phyloP scores from a whole-genome alignment of 2,113 vertebrate genomes.

The Eurystomus gularis region DNA sequence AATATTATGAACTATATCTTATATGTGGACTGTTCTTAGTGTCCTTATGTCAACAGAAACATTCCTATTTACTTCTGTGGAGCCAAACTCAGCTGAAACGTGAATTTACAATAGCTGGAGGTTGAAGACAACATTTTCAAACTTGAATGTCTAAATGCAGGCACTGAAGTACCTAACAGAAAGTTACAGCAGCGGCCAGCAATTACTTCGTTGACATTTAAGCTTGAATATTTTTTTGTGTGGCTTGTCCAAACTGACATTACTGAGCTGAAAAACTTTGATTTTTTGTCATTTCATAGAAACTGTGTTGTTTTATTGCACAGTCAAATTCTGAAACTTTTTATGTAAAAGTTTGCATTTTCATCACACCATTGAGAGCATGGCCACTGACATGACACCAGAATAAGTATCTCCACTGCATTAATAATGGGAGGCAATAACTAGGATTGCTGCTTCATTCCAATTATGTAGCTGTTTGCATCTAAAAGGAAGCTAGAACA shows the following conservation, averaged over 20 bases:
- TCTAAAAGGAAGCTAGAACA: background rate
- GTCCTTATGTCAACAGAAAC: background rate
- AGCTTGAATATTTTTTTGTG: background rate
- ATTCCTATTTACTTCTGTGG: background rate
- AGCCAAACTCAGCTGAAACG: background rate
- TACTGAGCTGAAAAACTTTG: background rate
- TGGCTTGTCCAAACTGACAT: background rate
- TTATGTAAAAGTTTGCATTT: background rate
- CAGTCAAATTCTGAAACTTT: background rate
- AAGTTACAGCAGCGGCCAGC: background rate
- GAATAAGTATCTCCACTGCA: background rate
- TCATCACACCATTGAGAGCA: background rate
- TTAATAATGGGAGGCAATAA: background rate
- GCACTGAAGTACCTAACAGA: background rate
- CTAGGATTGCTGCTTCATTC: background rate
- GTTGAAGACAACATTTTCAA: conserved; percentile 55
- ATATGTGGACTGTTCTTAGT: background rate
- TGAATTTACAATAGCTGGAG: conserved; percentile 18
- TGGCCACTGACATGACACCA: background rate
- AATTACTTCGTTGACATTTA: background rate
- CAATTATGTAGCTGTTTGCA: background rate
- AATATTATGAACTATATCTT: background rate
- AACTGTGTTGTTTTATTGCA: background rate
- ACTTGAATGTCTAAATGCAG: background rate
- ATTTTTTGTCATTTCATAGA: background rate